Evolutionary conservation across 2,113 vertebrate species (phyloP).

Genomic region (Aphelocoma coerulescens): DNA sequence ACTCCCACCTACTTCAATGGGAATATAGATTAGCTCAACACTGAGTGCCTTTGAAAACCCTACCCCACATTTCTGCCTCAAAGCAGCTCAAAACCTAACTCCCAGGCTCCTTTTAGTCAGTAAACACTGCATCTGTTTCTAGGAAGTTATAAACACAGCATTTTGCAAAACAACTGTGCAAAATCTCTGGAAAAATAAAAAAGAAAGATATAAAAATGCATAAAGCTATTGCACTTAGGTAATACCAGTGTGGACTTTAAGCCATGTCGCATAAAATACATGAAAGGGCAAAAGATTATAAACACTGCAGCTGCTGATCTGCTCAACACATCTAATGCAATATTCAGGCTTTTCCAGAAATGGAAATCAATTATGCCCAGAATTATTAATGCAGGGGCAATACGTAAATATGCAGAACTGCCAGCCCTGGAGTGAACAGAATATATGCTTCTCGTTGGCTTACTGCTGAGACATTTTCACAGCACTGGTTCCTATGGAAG

Average conservation of each 20-base stretch:
- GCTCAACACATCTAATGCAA: background rate
- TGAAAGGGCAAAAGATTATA: background rate
- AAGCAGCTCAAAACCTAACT: background rate
- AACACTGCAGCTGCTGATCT: background rate
- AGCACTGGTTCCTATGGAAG: background rate
- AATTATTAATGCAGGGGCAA: background rate
- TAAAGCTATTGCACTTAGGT: background rate
- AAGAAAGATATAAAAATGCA: background rate
- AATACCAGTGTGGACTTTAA: background rate
- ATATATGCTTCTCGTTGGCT: background rate
- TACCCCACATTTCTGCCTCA: background rate
- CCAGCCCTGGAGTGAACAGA: background rate
- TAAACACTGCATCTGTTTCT: background rate
- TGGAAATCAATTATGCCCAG: background rate
- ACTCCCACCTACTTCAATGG: background rate
- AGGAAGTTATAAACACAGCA: background rate
- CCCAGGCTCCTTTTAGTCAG: background rate
- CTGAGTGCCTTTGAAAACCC: background rate
- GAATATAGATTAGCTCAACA: background rate
- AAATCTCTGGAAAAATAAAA: background rate
- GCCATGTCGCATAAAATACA: background rate
- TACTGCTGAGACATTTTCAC: background rate
- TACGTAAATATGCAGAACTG: background rate
- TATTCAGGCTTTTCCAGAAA: background rate
- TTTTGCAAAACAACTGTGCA: background rate